Base-by-base conservation (phyloP, 2,797 vertebrate genomes). In the Florisuga fusca region DNA sequence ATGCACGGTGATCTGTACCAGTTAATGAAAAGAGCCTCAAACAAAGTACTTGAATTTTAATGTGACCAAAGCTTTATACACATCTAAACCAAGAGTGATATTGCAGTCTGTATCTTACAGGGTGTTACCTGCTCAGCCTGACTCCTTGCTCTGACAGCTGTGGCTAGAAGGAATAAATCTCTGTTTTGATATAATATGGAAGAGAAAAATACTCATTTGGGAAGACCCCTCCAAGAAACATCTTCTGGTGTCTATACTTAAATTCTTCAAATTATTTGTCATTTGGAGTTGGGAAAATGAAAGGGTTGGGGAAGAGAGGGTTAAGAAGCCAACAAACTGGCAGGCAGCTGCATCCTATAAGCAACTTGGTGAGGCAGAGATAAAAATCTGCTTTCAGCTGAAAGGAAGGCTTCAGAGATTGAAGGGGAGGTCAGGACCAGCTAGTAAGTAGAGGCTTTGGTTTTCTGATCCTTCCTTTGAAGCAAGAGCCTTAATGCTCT, bases 361-460 rank as follows among this genome's bases (percentile, higher is more conserved):
- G 82, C 34, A 87, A 15, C 72, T 64, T 81, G 89, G 78, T 77
- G 68, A 89, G 51, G 76, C 73, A 54, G 73, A 94, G 94, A 96
- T 94, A 91, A 94, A 96, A 96, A 96, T 95, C 94, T 94, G 82
- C 95, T 93, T 95, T 94, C 85, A 84, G 69, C 31, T 90, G 79
- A 74, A 74, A 80, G 58, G 78, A 89, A 93, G n/a, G 75, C 61
- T 85, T 46, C 20, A 27, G 87, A 91, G 76, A 66, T 68, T 61
- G 91, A 77, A 58, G 23, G 66, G 78, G 66, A 84, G 89, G 36
- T 61, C 33, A 69, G 72, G 82, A 51, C 6, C 78, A 80, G 84
- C 63, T 80, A 59, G 22, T 45, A 71, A 83, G 68, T 31, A 77
- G 64, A 91, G 76, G 50, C 79, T 89, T 85, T 3, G 4, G 46